Percentiles rank a stretch among this genome's conserved stretches.
Evolutionary conservation across 2,797 vertebrate genomes (phyloP).

Genomic region (Aplochiton taeniatus): DNA sequence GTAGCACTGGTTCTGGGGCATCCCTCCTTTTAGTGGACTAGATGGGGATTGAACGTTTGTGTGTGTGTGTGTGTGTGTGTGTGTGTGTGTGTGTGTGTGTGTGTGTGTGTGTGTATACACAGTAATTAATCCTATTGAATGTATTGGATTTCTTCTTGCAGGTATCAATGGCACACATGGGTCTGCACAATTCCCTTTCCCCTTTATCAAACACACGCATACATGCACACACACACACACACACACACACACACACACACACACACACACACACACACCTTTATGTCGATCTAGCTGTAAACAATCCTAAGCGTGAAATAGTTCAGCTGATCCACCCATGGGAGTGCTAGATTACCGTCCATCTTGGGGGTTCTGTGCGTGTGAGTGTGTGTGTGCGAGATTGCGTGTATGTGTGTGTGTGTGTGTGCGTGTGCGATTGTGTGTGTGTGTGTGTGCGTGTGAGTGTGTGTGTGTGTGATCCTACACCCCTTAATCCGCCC

Average conservation of each 20-base stretch:
- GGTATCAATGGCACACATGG: too few relatives aligned
- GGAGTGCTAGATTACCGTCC: constrained; percentile 21
- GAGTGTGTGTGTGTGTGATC: too few relatives aligned
- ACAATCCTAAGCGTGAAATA: constrained; percentile 65
- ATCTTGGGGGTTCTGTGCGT: neutral
- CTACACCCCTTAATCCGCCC: too few relatives aligned
- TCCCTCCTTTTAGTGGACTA: constrained; percentile 25
- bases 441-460: neutral
- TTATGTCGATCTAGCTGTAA: constrained; percentile 30
- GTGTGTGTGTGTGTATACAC: constrained; percentile 18
- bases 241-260: constrained; percentile 8
- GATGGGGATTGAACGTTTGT: constrained; percentile 18
- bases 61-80: too few relatives aligned
- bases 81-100: constrained; percentile 40
- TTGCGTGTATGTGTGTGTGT: constrained; percentile 15
- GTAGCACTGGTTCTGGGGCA: constrained; percentile 17
- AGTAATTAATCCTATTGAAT: constrained; percentile 55
- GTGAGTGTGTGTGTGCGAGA: constrained; percentile 19
- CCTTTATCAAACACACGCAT: constrained; percentile 62
- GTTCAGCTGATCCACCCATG: constrained; percentile 50
- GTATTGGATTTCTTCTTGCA: constrained; percentile 60
- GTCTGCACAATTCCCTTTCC: constrained; percentile 53
- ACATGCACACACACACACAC: constrained; percentile 13
- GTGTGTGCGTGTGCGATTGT: too few relatives aligned
- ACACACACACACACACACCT: constrained; percentile 15